Percentiles rank a stretch among this genome's conserved stretches.
These are phyloP conservation scores for Torymus texanus DNA, from an alignment of 2,888 invertebrate species.

Conservation along the genomic window DNA sequence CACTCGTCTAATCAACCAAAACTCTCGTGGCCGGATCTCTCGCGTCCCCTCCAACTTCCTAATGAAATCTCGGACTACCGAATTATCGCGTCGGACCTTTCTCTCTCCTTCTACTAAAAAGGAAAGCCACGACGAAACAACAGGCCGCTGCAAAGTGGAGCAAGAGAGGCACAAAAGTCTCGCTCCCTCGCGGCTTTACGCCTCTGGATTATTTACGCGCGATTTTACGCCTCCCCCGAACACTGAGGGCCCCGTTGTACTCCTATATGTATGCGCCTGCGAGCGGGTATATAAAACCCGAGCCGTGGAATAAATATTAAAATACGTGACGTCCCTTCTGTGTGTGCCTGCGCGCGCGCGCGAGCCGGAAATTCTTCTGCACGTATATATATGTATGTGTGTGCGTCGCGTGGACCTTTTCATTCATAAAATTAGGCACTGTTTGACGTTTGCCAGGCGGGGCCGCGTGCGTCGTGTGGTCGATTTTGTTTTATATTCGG, in stretches of 20 bases:
- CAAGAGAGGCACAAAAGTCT: too few relatives aligned
- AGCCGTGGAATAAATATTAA: constrained; percentile 36
- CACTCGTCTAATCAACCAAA: too few relatives aligned
- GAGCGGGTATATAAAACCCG: constrained; percentile 3
- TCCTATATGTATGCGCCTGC: constrained; percentile 15
- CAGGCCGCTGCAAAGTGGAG: not conserved
- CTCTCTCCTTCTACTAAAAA: not conserved
- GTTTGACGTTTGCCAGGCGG: not conserved
- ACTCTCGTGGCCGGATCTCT: too few relatives aligned
- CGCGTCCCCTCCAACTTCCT: too few relatives aligned
- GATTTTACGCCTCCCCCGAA: constrained; percentile 61
- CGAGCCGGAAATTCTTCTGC: constrained; percentile 29
- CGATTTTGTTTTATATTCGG: too few relatives aligned
- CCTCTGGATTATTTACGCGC: constrained; percentile 62
- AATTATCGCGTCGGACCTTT: not conserved
- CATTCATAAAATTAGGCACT: constrained; percentile 18
- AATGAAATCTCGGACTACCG: too few relatives aligned
- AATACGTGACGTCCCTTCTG: constrained; percentile 12
- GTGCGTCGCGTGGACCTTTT: not conserved
- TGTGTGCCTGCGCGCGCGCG: too few relatives aligned
- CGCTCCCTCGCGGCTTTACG: constrained; percentile 20
- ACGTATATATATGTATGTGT: too few relatives aligned
- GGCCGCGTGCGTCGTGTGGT: too few relatives aligned
- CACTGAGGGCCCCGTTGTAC: constrained; percentile 58
- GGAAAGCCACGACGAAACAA: not conserved